phyloP scores from a whole-genome alignment of 2,888 invertebrate genomes.

The Pandemis cinnamomeana region DNA sequence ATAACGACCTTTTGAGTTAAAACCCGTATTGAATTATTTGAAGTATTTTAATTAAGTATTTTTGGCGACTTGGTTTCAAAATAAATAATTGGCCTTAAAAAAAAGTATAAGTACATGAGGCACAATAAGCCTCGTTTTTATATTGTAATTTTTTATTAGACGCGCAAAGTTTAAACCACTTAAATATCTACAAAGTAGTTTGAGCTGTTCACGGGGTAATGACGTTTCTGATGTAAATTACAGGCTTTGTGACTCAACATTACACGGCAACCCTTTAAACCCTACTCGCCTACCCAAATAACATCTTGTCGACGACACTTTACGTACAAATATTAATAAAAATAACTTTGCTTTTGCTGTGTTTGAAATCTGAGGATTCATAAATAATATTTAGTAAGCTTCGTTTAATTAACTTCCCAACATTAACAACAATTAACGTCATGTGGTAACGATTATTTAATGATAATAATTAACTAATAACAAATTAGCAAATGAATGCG shows the following conservation, averaged over 20 bases:
- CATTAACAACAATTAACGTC: constrained; percentile 4
- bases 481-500: no score
- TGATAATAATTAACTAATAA: not conserved
- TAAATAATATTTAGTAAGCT: not conserved
- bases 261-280: constrained; percentile 11
- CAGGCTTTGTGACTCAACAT: constrained; percentile 14
- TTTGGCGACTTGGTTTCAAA: not conserved
- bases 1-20: constrained; percentile 16
- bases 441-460: not conserved
- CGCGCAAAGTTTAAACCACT: not conserved
- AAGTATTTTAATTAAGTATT: not conserved
- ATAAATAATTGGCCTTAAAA: no score
- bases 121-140: no score
- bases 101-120: no score
- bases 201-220: constrained; percentile 1
- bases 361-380: not conserved
- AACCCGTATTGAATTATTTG: not conserved
- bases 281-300: constrained; percentile 10
- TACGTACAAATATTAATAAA: not conserved
- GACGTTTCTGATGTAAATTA: constrained; percentile 21
- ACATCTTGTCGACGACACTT: constrained; percentile 13
- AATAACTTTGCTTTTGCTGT: not conserved
- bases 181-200: not conserved
- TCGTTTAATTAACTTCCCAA: constrained; percentile 4
- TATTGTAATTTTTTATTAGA: not conserved